These are phyloP conservation scores for Diplosoma virens DNA, from an alignment of 23 tunicate genomes.

Conservation along the genomic window DNA sequence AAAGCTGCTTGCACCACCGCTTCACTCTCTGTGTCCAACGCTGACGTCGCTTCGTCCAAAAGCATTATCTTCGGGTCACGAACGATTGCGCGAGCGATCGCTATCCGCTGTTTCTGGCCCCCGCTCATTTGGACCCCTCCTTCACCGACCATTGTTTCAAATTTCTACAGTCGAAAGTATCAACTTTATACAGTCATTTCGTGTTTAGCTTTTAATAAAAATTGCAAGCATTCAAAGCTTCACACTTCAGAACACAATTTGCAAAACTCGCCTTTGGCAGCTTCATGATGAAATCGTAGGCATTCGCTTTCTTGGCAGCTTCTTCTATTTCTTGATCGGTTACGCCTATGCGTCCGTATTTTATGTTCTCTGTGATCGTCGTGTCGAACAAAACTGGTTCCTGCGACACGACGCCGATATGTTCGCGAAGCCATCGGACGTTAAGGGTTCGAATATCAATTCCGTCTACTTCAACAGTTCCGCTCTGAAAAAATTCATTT, in stretches of 20 bases:
- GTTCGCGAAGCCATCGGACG: conserved; percentile 84
- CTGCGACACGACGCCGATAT: conserved; percentile 96
- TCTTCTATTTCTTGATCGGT: conserved; percentile 73
- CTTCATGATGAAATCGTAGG: conserved; percentile 83
- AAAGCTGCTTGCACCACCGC: conserved; percentile 92
- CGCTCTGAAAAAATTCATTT: conserved; percentile 46
- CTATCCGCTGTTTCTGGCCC: conserved; percentile 97
- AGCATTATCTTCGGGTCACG: conserved; percentile 92
- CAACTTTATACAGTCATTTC: too few relatives aligned
- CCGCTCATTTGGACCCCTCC: conserved; percentile 99
- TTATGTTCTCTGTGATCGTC: conserved; percentile 86
- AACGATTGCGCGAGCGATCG: conserved; percentile 96
- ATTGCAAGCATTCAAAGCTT: too few relatives aligned
- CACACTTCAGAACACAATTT: too few relatives aligned
- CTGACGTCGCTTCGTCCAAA: conserved; percentile 98
- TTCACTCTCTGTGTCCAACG: conserved; percentile 96
- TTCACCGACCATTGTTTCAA: conserved; percentile 98
- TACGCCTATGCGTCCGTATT: conserved; percentile 73
- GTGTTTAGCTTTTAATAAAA: too few relatives aligned
- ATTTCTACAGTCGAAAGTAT: too few relatives aligned
- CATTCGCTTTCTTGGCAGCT: conserved; percentile 89
- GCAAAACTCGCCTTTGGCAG: conserved; percentile 69
- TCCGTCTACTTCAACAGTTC: conserved; percentile 65
- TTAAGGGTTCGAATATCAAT: conserved; percentile 86
- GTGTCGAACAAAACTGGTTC: conserved; percentile 98